phyloP scores from a whole-genome alignment of 2,113 vertebrate species.

The Scytalopus superciliaris region DNA sequence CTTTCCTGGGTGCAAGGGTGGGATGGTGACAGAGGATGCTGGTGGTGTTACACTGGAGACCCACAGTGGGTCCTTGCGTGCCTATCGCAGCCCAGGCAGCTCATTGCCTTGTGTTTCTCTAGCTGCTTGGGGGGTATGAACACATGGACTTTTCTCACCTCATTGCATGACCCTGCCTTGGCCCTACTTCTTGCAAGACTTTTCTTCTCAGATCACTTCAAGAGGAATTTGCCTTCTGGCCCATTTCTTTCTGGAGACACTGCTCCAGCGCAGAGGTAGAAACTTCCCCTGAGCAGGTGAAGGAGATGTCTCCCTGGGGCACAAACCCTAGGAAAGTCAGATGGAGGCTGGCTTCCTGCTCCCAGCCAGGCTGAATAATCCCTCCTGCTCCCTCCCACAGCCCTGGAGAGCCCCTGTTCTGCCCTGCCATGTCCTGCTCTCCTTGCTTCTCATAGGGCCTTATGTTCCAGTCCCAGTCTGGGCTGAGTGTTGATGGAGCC shows the following conservation, averaged over 20 bases:
- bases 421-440: neutral
- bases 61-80: neutral
- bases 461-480: accelerated
- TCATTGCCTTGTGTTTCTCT: neutral
- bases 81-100: neutral
- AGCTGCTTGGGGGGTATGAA: neutral
- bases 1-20: neutral
- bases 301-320: neutral
- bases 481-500: neutral
- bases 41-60: neutral
- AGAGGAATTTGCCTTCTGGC: neutral
- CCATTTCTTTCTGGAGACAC: neutral
- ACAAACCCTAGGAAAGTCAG: neutral
- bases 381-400: neutral
- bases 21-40: neutral
- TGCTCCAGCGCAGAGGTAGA: neutral
- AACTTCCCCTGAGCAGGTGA: neutral
- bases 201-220: neutral
- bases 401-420: neutral
- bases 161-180: neutral
- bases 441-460: accelerated
- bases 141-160: neutral
- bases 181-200: neutral
- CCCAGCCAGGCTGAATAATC: neutral
- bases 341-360: neutral